These are phyloP conservation scores for Heliothis virescens DNA, from an alignment of 1,140 invertebrate species.

Conservation along the genomic window DNA sequence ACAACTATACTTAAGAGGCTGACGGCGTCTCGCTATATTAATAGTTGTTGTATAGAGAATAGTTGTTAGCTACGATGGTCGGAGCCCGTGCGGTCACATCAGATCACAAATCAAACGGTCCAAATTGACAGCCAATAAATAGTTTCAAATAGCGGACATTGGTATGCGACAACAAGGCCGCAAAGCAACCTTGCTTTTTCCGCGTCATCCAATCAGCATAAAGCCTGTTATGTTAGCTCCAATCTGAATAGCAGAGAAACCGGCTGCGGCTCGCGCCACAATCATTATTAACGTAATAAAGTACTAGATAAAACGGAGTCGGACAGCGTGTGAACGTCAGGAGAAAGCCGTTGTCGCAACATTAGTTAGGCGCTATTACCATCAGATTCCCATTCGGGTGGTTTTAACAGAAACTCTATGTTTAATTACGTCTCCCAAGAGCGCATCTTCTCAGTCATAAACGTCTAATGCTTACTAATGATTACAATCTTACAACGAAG, in stretches of 20 bases:
- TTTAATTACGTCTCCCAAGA: constrained; percentile 62
- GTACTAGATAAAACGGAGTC: constrained; percentile 79
- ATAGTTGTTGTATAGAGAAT: constrained; percentile 53
- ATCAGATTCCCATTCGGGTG: constrained; percentile 67
- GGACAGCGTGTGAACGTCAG: constrained; percentile 82
- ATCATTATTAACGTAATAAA: constrained; percentile 82
- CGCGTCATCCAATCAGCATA: constrained; percentile 79
- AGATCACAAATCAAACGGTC: constrained; percentile 59
- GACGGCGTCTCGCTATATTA: constrained; percentile 54
- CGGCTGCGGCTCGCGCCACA: constrained; percentile 79
- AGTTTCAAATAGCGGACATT: constrained; percentile 64
- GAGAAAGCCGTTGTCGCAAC: constrained; percentile 83
- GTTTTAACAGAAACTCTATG: constrained; percentile 58
- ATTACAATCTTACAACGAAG: constrained; percentile 52
- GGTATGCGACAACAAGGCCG: constrained; percentile 79
- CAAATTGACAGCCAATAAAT: constrained; percentile 63
- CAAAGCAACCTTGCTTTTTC: constrained; percentile 77
- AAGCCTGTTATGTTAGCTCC: constrained; percentile 70
- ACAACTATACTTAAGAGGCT: constrained; percentile 57
- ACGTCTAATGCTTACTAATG: constrained; percentile 59
- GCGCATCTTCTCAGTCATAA: constrained; percentile 48
- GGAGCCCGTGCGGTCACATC: constrained; percentile 34
- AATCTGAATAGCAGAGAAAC: constrained; percentile 76
- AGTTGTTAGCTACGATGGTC: constrained; percentile 33
- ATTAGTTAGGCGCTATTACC: constrained; percentile 74